A percentile compares a stretch with the other conserved stretches of the same genome.
Evolutionary conservation across 2,888 invertebrate genomes (phyloP).

Genomic region (Drosophila limbata): DNA sequence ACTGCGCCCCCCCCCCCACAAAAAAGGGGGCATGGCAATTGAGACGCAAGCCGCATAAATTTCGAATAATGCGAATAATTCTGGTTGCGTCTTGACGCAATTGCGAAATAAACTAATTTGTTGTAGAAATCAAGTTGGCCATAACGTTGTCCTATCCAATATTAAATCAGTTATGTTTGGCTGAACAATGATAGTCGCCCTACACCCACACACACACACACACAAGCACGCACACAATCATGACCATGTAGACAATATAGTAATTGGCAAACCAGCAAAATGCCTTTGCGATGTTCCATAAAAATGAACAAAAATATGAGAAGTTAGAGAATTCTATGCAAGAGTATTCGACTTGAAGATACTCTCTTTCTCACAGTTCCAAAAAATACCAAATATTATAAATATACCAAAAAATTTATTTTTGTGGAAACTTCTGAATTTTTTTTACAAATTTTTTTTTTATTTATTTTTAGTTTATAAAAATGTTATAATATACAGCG

Average conservation of each 20-base stretch:
- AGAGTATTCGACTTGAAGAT: not conserved
- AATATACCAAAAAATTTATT: not conserved
- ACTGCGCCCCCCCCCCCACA: not conserved
- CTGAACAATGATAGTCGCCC: conserved; percentile 51
- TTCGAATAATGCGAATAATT: conserved; percentile 50
- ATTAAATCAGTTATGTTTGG: conserved; percentile 70
- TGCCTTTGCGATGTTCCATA: conserved; percentile 50
- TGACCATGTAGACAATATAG: conserved; percentile 56
- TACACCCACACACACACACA: conserved; percentile 20
- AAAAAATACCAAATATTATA: not conserved
- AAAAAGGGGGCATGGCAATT: conserved; percentile 17
- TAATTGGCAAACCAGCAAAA: conserved; percentile 70
- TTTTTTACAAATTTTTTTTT: too few species aligned
- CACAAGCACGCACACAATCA: conserved; percentile 23
- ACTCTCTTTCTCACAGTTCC: too few species aligned
- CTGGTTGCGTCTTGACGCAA: conserved; percentile 47
- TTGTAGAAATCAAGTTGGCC: conserved; percentile 66
- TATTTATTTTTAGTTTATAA: too few species aligned
- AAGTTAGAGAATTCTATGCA: not conserved
- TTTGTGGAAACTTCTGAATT: too few species aligned
- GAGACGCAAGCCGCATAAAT: conserved; percentile 44
- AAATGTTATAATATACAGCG: too few species aligned
- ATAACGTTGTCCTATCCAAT: conserved; percentile 58
- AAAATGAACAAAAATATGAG: conserved; percentile 50
- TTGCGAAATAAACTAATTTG: conserved; percentile 71